These are phyloP conservation scores for Xanthia togata DNA, from an alignment of 2,888 invertebrate genomes.

Conservation along the genomic window DNA sequence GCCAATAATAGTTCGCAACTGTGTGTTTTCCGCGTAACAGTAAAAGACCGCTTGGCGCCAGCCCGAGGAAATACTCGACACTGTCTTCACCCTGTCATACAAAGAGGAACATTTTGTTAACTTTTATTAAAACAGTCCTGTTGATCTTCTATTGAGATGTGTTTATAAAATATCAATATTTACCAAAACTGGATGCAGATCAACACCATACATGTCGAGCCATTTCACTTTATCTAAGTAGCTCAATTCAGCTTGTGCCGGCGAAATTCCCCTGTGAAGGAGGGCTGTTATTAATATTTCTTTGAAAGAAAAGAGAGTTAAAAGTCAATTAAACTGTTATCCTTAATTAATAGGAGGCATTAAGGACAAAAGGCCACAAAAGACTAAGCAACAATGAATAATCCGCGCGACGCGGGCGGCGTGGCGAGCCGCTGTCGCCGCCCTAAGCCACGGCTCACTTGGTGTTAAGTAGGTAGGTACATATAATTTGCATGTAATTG, in stretches of 20 bases:
- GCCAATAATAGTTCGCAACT: conserved; percentile 99
- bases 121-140: conserved; percentile 16
- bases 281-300: conserved; percentile 63
- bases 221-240: conserved; percentile 99
- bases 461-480: conserved; percentile 83
- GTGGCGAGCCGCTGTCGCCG: conserved; percentile 65
- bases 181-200: conserved; percentile 98
- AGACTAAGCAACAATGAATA: conserved; percentile 80
- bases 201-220: conserved; percentile 99
- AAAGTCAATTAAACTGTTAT: conserved; percentile 78
- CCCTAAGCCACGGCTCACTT: conserved; percentile 75
- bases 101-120: conserved; percentile 37
- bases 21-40: conserved; percentile 98
- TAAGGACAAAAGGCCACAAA: conserved; percentile 76
- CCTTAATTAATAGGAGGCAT: conserved; percentile 78
- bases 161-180: conserved; percentile 71
- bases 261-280: conserved; percentile 94
- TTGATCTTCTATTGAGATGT: neutral
- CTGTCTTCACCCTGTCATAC: conserved; percentile 96
- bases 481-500: conserved; percentile 90
- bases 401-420: conserved; percentile 67
- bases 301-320: conserved; percentile 62
- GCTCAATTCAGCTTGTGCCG: conserved; percentile 97
- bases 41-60: conserved; percentile 98
- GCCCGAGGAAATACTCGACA: conserved; percentile 98